Conservation (phyloP, 2,113 vertebrate genomes). For the Chrysochloris asiatica region DNA sequence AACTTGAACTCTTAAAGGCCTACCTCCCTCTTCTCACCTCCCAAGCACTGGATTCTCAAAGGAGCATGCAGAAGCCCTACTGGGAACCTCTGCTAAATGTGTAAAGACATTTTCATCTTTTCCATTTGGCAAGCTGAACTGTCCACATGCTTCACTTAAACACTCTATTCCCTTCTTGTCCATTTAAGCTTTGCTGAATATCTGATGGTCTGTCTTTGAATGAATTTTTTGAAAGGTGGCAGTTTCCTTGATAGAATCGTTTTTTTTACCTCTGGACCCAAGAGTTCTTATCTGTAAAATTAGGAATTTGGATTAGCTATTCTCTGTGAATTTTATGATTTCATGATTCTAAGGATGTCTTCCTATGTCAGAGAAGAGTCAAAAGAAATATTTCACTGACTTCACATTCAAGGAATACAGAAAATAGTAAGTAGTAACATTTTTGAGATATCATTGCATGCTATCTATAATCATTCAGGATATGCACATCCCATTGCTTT, state of each 20-base stretch:
- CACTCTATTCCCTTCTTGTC: neutral
- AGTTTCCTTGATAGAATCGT: neutral
- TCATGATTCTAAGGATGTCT: conserved; percentile 22
- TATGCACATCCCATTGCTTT: neutral
- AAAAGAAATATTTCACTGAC: neutral
- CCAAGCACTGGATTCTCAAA: neutral
- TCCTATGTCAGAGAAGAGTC: neutral
- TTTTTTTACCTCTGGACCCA: neutral
- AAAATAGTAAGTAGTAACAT: neutral
- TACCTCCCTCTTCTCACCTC: neutral
- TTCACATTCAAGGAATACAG: neutral
- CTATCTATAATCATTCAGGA: neutral
- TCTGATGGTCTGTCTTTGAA: neutral
- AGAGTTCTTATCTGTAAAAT: conserved; percentile 26
- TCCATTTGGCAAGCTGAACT: neutral
- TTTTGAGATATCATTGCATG: neutral
- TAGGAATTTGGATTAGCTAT: neutral
- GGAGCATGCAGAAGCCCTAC: neutral
- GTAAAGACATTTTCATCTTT: neutral
- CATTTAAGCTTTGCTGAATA: neutral
- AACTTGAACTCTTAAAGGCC: neutral
- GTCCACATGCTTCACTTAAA: neutral
- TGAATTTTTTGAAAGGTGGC: neutral
- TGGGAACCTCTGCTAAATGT: neutral
- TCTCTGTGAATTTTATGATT: neutral